Evolutionary conservation across 2,888 invertebrate species (phyloP).

Genomic region (Papilio elwesi): DNA sequence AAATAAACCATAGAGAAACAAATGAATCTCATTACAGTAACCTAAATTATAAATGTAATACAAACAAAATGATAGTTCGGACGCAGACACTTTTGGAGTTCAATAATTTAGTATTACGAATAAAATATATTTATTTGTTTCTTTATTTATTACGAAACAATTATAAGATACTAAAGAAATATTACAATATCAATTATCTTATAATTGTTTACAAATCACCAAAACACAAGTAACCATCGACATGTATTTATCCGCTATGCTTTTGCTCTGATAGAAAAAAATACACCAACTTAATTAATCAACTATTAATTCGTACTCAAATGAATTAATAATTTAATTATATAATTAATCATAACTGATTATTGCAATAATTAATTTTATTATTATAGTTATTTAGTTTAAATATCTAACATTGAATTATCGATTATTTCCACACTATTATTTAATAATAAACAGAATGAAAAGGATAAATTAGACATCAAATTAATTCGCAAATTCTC

Average conservation of each 20-base stretch:
- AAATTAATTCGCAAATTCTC: no score
- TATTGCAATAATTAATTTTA: no score
- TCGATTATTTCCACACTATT: no score
- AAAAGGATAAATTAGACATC: no score
- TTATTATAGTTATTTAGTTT: no score
- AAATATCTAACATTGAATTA: no score
- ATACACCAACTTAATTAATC: neutral
- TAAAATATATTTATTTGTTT: constrained; percentile 21
- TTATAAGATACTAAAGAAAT: constrained; percentile 19
- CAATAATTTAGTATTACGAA: neutral
- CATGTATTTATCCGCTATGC: neutral
- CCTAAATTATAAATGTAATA: neutral
- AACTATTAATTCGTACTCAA: neutral
- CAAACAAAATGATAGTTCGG: no score
- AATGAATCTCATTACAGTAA: constrained; percentile 7
- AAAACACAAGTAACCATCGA: neutral
- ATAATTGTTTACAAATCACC: constrained; percentile 25
- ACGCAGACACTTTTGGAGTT: no score
- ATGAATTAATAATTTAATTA: neutral
- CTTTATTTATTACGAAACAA: constrained; percentile 25
- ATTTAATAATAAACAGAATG: no score
- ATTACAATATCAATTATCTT: neutral
- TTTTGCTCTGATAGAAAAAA: constrained; percentile 1
- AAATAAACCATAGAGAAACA: constrained; percentile 29
- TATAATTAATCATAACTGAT: no score